Evolutionary conservation across 2,113 vertebrate species (phyloP).

Genomic region (Tylochromis polylepis): DNA sequence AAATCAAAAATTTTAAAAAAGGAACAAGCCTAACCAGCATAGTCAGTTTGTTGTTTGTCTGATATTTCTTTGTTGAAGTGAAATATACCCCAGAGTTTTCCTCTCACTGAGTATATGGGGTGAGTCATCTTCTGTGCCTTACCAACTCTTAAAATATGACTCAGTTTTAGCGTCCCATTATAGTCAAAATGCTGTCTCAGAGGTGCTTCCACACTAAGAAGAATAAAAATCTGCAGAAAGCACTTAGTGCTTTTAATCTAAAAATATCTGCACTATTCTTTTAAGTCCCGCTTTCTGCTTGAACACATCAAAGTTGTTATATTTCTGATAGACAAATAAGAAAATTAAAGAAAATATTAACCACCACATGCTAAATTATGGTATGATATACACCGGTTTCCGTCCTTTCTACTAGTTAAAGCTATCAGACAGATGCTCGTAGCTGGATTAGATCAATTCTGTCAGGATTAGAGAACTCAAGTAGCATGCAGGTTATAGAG

Average conservation of each 20-base stretch:
- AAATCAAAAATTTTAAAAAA: neutral
- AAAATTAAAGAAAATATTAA: neutral
- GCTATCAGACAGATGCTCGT: neutral
- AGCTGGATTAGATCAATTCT: neutral
- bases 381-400: too few relatives aligned
- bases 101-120: neutral
- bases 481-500: neutral
- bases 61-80: neutral
- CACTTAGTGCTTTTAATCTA: neutral
- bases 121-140: constrained; percentile 22
- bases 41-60: neutral
- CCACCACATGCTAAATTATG: neutral
- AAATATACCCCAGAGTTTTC: constrained; percentile 9
- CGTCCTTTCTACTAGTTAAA: neutral
- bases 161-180: constrained; percentile 2
- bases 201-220: neutral
- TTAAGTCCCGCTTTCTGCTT: neutral
- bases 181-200: constrained; percentile 4
- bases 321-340: neutral
- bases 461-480: neutral
- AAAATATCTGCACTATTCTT: neutral
- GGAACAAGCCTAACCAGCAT: neutral
- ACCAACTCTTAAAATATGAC: constrained; percentile 11
- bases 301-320: neutral
- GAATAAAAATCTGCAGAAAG: neutral